These are phyloP conservation scores for Poecilia velifera DNA, from an alignment of 2,797 vertebrate species.

Conservation along the genomic window DNA sequence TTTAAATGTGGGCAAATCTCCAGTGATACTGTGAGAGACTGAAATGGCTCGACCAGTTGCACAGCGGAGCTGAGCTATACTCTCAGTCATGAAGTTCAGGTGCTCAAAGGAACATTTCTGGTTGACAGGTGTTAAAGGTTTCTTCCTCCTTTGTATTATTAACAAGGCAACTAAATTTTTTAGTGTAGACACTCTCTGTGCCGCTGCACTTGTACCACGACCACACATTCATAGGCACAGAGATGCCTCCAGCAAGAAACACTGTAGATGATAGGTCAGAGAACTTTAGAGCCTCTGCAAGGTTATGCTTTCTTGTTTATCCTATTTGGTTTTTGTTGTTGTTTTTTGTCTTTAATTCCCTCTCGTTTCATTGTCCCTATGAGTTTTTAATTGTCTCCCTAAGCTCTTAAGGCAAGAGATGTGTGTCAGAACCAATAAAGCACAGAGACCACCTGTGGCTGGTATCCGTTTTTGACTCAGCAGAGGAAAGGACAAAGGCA, in stretches of 20 bases:
- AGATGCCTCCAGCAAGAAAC: constrained; percentile 50
- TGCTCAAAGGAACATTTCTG: not conserved
- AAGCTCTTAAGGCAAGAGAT: constrained; percentile 73
- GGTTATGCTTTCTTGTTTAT: constrained; percentile 63
- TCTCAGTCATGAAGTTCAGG: not conserved
- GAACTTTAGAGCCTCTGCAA: constrained; percentile 59
- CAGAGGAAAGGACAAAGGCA: constrained; percentile 73
- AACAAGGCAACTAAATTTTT: constrained; percentile 18
- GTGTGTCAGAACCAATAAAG: constrained; percentile 75
- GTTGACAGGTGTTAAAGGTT: not conserved
- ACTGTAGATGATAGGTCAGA: constrained; percentile 57
- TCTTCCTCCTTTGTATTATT: not conserved
- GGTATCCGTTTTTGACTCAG: constrained; percentile 66
- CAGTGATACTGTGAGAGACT: not conserved
- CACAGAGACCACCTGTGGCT: constrained; percentile 75
- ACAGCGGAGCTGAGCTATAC: not conserved
- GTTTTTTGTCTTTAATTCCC: constrained; percentile 42
- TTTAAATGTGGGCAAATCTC: constrained; percentile 62
- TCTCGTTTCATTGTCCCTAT: constrained; percentile 67
- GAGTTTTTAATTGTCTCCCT: constrained; percentile 77
- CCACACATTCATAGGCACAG: constrained; percentile 26
- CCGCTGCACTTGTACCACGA: constrained; percentile 28
- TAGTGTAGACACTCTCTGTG: constrained; percentile 21
- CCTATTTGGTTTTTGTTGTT: constrained; percentile 29
- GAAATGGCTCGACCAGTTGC: not conserved